Evolutionary conservation across 2,888 invertebrate genomes (phyloP), one percentile per base, ranked within the genome.

Genomic region (Mythimna pallens): DNA sequence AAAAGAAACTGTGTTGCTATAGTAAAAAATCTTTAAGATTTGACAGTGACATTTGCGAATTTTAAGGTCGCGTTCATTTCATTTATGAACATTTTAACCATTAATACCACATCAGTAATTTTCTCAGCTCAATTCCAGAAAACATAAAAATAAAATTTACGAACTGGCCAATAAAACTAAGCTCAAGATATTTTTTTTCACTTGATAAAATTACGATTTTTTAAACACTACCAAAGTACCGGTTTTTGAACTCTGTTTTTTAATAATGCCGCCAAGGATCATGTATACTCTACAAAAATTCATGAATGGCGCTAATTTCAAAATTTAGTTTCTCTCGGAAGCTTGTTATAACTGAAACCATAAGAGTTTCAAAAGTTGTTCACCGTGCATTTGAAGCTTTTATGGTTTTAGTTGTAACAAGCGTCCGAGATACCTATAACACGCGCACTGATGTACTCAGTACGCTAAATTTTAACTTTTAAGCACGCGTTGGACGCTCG

Each of bases 1-100:
- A 95, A 96, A 95, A 95, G 94, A 94, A 89, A 84, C 88, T 68
- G 88, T 89, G 86, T 93, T 93, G 92, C 93, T 84, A 89, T 76
- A 58, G 22, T 34, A 80, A 87, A 90, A 84, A 87, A 87, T 78
- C n/a, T 62, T 65, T 2, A 43, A 65, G 36, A 40, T 82, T 88
- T 89, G 89, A 89, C 87, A 85, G 43, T 85, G 86, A 83, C 86
- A 59, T 72, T 70, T 17, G 3, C 4, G 2, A 8, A 40, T 80
- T 59, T 54, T 4, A 0, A 17, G 34, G n/a, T 6, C 10, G 65
- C 36, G 58, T 84, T 84, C 54, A 6, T n/a, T 70, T 74, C 20
- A 81, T 0, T 30, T 55, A 64, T 5, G 0, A 43, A 54, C 1
- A 5, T 7, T 17, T 40, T 40, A 62, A 25, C n/a, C 12, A 55